Conservation (phyloP, 2,888 invertebrate genomes). For the Trissolcus japonicus region DNA sequence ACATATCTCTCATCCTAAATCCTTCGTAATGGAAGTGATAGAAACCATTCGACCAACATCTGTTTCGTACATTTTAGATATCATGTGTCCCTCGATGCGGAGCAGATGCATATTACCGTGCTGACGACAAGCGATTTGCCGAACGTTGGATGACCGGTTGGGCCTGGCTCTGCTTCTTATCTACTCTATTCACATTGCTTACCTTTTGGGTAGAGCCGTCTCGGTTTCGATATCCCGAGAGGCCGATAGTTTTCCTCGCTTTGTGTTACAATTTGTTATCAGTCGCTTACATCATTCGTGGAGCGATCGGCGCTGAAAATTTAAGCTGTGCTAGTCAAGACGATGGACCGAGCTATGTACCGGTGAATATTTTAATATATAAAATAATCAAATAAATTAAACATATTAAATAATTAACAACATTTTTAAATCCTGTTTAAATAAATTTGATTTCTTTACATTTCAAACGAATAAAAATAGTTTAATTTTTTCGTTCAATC, state of each 20-base stretch:
- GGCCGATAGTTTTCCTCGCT: conserved; percentile 93
- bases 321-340: conserved; percentile 74
- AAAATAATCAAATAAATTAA: neutral
- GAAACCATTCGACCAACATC: conserved; percentile 17
- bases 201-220: conserved; percentile 94
- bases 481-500: too few relatives aligned
- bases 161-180: conserved; percentile 86
- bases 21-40: neutral
- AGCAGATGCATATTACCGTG: conserved; percentile 82
- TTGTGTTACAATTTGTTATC: conserved; percentile 90
- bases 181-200: conserved; percentile 88
- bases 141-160: conserved; percentile 87
- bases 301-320: conserved; percentile 78
- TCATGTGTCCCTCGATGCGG: conserved; percentile 81
- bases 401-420: neutral
- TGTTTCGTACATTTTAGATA: conserved; percentile 61
- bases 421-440: neutral
- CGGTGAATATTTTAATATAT: conserved; percentile 58
- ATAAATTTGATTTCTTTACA: neutral
- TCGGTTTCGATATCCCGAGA: conserved; percentile 93
- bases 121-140: conserved; percentile 82
- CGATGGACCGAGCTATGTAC: conserved; percentile 75
- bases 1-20: neutral
- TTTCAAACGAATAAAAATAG: too few relatives aligned
- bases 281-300: conserved; percentile 84